Evolutionary conservation across 2,113 vertebrate genomes (phyloP).

Genomic region (Pardalotus punctatus): DNA sequence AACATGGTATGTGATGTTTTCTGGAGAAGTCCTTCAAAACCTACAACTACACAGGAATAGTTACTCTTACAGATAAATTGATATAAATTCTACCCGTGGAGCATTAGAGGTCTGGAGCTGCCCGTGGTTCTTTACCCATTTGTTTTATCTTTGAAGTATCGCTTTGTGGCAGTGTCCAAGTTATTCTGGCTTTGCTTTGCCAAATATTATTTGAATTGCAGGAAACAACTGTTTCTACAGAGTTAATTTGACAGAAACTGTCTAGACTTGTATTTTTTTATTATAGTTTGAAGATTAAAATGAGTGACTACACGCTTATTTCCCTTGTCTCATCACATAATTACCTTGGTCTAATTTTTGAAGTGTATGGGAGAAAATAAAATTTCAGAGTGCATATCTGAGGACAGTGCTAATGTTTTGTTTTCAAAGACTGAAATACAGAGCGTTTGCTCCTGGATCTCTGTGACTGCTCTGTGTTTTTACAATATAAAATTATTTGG

Average conservation of each 20-base stretch:
- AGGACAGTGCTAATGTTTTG: not conserved
- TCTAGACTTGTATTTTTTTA: not conserved
- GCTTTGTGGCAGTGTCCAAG: not conserved
- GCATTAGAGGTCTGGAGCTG: not conserved
- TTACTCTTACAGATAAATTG: not conserved
- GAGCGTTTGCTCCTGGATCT: not conserved
- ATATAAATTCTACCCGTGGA: not conserved
- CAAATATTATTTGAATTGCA: not conserved
- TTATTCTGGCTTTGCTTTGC: not conserved
- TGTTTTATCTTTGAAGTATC: not conserved
- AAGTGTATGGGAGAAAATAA: not conserved
- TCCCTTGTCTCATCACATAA: conserved; percentile 38
- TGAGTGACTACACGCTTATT: not conserved
- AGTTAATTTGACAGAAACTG: conserved; percentile 24
- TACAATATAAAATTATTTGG: not conserved
- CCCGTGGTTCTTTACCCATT: not conserved
- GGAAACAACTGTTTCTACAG: not conserved
- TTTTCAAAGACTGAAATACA: not conserved
- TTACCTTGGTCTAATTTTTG: conserved; percentile 51
- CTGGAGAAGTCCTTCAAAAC: not conserved
- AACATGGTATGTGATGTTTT: not conserved
- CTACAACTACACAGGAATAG: not conserved
- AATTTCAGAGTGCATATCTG: not conserved
- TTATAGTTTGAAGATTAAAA: conserved; percentile 18
- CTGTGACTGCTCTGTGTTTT: not conserved